Conservation (phyloP, 2,797 vertebrate species). For the Diplodus puntazzo region DNA sequence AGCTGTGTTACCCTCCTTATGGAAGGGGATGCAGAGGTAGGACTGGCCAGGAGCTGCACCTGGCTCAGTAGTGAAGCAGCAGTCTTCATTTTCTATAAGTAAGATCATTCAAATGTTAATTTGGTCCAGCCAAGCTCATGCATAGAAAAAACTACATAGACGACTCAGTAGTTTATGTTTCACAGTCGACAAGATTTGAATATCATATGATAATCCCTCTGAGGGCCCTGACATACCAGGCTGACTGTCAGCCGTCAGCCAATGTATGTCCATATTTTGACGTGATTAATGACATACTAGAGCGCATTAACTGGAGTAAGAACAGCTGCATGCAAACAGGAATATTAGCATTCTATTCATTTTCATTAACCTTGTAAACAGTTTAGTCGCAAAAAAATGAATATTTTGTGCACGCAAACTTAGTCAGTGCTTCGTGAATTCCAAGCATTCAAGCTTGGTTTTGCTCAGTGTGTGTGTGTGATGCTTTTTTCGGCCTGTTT, state of each 20-base stretch:
- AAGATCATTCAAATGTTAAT: constrained; percentile 18
- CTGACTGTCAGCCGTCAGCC: no score
- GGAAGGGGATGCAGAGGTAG: constrained; percentile 97
- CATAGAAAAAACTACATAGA: neutral
- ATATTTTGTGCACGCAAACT: no score
- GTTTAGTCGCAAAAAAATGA: no score
- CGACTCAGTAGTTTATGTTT: neutral
- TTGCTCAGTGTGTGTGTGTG: constrained; percentile 5
- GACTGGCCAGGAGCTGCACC: constrained; percentile 89
- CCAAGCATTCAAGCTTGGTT: constrained; percentile 11
- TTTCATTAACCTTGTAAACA: no score
- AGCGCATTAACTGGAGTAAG: no score
- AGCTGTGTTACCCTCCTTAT: constrained; percentile 85
- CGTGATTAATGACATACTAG: no score
- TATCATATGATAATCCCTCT: neutral
- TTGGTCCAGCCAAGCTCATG: neutral
- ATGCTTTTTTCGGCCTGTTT: constrained; percentile 29
- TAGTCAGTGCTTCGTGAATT: neutral
- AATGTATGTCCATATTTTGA: no score
- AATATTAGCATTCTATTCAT: no score
- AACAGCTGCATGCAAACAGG: no score
- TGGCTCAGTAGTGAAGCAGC: constrained; percentile 86
- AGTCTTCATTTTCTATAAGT: constrained; percentile 92
- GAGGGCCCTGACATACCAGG: no score
- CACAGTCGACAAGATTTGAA: neutral